Evolutionary conservation across 2,797 vertebrate species (phyloP).

Genomic region (Oceanodroma leucorhoa): DNA sequence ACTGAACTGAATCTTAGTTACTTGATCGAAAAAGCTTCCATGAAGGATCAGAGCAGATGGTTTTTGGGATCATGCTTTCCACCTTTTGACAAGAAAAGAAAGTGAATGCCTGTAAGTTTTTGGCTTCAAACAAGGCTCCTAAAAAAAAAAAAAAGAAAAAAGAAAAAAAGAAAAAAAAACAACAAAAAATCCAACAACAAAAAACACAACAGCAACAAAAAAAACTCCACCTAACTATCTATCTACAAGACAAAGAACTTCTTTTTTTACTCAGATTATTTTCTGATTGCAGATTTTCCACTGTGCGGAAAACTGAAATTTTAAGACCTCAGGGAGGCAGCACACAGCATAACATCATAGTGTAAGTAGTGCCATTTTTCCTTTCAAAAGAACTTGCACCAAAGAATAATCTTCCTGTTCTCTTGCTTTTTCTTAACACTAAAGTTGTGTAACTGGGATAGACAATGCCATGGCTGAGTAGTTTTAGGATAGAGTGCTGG

Average conservation of each 20-base stretch:
- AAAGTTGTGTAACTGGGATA: neutral
- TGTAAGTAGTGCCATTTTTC: neutral
- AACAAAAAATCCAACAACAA: neutral
- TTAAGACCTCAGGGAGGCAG: neutral
- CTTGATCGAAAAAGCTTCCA: neutral
- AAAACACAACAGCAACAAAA: neutral
- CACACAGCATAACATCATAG: neutral
- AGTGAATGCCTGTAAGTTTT: neutral
- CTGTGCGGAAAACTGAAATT: neutral
- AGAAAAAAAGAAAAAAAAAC: rapidly evolving
- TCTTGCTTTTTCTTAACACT: neutral
- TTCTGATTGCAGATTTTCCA: neutral
- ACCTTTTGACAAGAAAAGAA: neutral
- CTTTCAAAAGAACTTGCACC: neutral
- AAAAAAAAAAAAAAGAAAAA: neutral
- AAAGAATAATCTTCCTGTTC: neutral
- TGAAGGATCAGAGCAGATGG: neutral
- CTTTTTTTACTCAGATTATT: neutral
- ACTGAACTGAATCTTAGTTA: neutral
- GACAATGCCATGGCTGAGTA: neutral
- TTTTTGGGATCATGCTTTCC: neutral
- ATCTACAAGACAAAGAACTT: neutral
- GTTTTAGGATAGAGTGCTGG: neutral
- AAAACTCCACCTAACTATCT: neutral
- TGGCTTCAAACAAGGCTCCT: neutral